phyloP scores from a whole-genome alignment of 1,140 invertebrate genomes.

The Zaprionus nigranus region DNA sequence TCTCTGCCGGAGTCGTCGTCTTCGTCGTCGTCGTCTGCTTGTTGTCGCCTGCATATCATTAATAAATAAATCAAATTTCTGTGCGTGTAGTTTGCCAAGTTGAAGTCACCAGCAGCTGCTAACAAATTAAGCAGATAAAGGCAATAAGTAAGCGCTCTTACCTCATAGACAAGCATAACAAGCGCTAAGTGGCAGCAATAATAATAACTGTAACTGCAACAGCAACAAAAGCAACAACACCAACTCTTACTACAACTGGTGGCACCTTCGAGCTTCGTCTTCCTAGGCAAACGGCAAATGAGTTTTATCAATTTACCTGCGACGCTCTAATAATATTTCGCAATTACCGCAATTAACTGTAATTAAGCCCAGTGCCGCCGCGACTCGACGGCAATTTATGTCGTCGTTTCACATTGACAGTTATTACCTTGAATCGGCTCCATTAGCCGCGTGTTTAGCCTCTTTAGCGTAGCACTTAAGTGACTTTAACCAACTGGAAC shows the following conservation, averaged over 20 bases:
- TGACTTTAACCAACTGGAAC: constrained; percentile 12
- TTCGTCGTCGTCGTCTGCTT: constrained; percentile 38
- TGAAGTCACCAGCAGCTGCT: constrained; percentile 30
- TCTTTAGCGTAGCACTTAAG: constrained; percentile 45
- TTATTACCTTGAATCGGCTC: constrained; percentile 25
- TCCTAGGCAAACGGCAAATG: constrained; percentile 29
- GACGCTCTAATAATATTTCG: constrained; percentile 67
- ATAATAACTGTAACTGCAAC: constrained; percentile 11
- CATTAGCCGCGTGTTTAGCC: neutral
- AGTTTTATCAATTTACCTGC: constrained; percentile 73
- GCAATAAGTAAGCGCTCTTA: constrained; percentile 66
- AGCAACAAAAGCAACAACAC: neutral
- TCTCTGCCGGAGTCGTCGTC: constrained; percentile 32
- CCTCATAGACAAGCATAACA: constrained; percentile 68
- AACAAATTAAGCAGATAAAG: constrained; percentile 80
- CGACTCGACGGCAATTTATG: constrained; percentile 61
- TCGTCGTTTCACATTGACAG: constrained; percentile 53
- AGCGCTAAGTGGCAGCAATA: constrained; percentile 36
- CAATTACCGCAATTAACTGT: constrained; percentile 78
- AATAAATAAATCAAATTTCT: constrained; percentile 82
- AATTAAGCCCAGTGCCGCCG: constrained; percentile 53
- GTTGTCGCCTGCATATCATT: constrained; percentile 75
- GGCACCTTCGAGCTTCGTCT: constrained; percentile 13
- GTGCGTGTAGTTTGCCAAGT: constrained; percentile 60
- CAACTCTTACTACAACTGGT: neutral